Conservation (phyloP, 2,113 vertebrate species). For the Oryzias javanicus region DNA sequence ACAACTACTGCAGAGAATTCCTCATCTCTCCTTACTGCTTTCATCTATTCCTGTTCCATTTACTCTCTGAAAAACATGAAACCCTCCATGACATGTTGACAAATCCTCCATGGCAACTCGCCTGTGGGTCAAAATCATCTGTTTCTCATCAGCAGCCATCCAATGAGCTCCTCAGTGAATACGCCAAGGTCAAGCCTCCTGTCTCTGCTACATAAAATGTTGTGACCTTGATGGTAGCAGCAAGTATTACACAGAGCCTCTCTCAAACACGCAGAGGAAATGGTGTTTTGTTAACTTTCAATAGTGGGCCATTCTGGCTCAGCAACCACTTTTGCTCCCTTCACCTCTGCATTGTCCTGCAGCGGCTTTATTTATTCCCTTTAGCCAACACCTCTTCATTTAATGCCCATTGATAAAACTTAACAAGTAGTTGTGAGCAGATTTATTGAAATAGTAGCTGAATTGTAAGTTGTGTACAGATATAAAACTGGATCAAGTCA, state of each 20-base stretch:
- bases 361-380: too few species aligned
- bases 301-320: neutral
- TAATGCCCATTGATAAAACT: too few species aligned
- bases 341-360: too few species aligned
- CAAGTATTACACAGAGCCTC: constrained; percentile 1
- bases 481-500: too few species aligned
- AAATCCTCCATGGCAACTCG: constrained; percentile 35
- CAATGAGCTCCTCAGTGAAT: constrained; percentile 18
- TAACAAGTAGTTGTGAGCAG: too few species aligned
- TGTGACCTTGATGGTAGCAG: constrained; percentile 27
- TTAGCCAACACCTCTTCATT: too few species aligned
- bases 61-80: constrained; percentile 38
- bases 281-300: neutral
- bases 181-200: constrained; percentile 38
- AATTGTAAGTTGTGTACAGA: too few species aligned
- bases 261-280: constrained; percentile 4
- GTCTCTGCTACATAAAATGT: constrained; percentile 40
- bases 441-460: too few species aligned
- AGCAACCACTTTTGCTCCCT: too few species aligned
- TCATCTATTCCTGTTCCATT: constrained; percentile 23
- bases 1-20: neutral
- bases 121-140: constrained; percentile 35
- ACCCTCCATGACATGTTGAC: constrained; percentile 38
- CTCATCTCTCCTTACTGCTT: constrained; percentile 25
- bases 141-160: constrained; percentile 45